Percentiles rank a stretch among this genome's conserved stretches.
Evolutionary conservation across 2,113 vertebrate genomes (phyloP).

Genomic region (Eretmochelys imbricata): DNA sequence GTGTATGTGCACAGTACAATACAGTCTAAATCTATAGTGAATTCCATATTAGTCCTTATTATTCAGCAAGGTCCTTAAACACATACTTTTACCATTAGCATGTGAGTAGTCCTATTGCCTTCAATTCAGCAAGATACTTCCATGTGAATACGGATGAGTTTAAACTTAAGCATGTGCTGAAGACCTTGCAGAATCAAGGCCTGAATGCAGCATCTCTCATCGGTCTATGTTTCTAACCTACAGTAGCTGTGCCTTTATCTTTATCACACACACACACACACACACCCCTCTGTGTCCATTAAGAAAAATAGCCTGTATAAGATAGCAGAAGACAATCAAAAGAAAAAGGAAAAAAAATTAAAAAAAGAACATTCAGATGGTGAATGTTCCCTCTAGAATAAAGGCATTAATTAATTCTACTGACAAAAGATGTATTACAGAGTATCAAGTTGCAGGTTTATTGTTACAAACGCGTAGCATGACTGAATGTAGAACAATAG

Average conservation of each 20-base stretch:
- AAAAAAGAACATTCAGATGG: too few species aligned
- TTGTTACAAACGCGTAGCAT: not conserved
- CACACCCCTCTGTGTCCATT: not conserved
- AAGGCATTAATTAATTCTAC: not conserved
- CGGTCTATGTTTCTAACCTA: not conserved
- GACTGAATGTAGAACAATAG: not conserved
- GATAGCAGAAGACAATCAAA: accelerated
- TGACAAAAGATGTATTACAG: not conserved
- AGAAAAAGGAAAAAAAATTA: not conserved
- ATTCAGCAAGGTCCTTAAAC: not conserved
- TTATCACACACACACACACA: not conserved
- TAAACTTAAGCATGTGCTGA: not conserved
- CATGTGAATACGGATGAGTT: not conserved
- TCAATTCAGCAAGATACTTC: not conserved
- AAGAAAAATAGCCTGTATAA: not conserved
- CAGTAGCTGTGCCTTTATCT: too few species aligned
- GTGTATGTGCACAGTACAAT: too few species aligned
- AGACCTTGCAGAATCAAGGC: not conserved
- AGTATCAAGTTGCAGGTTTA: not conserved
- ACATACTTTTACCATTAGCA: not conserved
- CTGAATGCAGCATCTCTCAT: too few species aligned
- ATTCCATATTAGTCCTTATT: not conserved
- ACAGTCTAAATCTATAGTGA: not conserved
- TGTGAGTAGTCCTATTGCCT: not conserved
- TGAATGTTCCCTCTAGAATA: not conserved